Percentiles rank a stretch among this genome's conserved stretches.
Conservation (phyloP, 2,797 vertebrate genomes). For the Poeciliopsis infans region DNA sequence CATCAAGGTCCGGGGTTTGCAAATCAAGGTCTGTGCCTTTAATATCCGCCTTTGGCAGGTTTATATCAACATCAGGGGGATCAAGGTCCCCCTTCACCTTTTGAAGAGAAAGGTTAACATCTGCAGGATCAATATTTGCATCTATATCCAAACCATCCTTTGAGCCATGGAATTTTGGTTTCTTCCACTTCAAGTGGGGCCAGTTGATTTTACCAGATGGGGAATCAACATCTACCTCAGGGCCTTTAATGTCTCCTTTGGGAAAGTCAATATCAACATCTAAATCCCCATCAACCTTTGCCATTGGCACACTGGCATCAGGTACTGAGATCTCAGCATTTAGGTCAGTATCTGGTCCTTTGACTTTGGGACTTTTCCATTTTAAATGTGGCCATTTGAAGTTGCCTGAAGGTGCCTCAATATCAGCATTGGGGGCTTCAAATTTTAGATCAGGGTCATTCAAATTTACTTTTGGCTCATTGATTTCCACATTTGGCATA, state of each 20-base stretch:
- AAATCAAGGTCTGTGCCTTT: constrained; percentile 39
- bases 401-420: constrained; percentile 50
- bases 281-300: constrained; percentile 45
- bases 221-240: constrained; percentile 49
- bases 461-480: constrained; percentile 58
- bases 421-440: constrained; percentile 41
- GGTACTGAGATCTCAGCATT: constrained; percentile 50
- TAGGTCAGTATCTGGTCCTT: constrained; percentile 56
- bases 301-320: constrained; percentile 45
- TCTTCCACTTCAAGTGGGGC: constrained; percentile 70
- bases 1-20: constrained; percentile 48
- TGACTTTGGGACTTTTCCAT: constrained; percentile 66
- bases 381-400: constrained; percentile 63
- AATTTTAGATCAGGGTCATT: constrained; percentile 56
- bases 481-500: constrained; percentile 44
- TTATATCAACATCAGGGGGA: constrained; percentile 47
- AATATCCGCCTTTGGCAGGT: constrained; percentile 42
- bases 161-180: constrained; percentile 56
- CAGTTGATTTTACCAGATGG: constrained; percentile 65
- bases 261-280: constrained; percentile 56
- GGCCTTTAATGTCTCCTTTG: constrained; percentile 43
- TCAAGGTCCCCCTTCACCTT: constrained; percentile 46
- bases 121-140: constrained; percentile 49
- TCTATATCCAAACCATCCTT: constrained; percentile 53
- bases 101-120: constrained; percentile 53